Evolutionary conservation across 2,888 invertebrate genomes (phyloP).

Genomic region (Eulithis prunata): DNA sequence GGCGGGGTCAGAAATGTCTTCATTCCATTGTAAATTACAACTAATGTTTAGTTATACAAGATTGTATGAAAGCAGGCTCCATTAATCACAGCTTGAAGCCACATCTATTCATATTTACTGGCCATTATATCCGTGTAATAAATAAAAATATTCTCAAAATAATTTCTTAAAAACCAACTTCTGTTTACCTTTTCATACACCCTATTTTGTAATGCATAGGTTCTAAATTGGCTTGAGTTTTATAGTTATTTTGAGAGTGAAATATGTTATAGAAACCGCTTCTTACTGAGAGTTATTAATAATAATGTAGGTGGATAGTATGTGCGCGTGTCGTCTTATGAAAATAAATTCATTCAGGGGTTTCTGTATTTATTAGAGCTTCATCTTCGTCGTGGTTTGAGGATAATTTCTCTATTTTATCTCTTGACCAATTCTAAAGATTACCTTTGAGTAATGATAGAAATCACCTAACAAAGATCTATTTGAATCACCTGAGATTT

Average conservation of each 20-base stretch:
- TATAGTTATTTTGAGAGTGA: constrained; percentile 43
- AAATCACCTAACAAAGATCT: not conserved
- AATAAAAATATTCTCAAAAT: constrained; percentile 71
- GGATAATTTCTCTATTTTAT: constrained; percentile 28
- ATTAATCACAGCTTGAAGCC: constrained; percentile 78
- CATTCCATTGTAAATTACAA: constrained; percentile 74
- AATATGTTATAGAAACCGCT: constrained; percentile 55
- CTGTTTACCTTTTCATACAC: constrained; percentile 37
- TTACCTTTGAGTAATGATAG: not conserved
- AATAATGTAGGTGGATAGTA: constrained; percentile 52
- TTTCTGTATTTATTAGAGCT: constrained; percentile 48
- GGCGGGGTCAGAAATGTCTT: constrained; percentile 73
- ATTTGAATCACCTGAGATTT: not conserved
- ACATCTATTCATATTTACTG: constrained; percentile 70
- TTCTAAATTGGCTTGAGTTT: constrained; percentile 36
- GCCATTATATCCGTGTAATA: constrained; percentile 61
- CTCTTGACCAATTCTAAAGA: constrained; percentile 11
- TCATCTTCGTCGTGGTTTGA: constrained; percentile 33
- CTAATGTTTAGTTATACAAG: constrained; percentile 70
- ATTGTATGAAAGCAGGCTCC: constrained; percentile 59
- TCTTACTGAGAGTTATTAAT: constrained; percentile 58
- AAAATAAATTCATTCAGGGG: constrained; percentile 50
- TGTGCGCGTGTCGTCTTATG: constrained; percentile 47
- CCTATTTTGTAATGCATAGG: constrained; percentile 45
- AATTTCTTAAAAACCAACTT: constrained; percentile 58